These are phyloP conservation scores for Aphaenogaster ashmeadi DNA, from an alignment of 1,140 invertebrate species.

Conservation along the genomic window DNA sequence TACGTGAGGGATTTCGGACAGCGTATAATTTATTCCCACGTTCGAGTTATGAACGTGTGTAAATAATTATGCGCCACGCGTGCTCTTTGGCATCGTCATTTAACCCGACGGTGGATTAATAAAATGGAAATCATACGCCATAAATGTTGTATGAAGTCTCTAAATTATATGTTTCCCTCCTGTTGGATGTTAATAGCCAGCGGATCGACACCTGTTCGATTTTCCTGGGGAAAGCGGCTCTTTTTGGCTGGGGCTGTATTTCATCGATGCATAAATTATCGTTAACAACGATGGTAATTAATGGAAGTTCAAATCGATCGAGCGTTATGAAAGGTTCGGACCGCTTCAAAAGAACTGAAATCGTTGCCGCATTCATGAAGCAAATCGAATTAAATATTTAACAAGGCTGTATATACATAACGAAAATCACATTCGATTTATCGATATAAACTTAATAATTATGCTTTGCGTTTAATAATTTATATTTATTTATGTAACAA, in stretches of 20 bases:
- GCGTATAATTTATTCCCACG: constrained; percentile 49
- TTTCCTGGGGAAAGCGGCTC: constrained; percentile 27
- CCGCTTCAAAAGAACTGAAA: constrained; percentile 53
- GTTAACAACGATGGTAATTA: constrained; percentile 60
- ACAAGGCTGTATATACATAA: constrained; percentile 8
- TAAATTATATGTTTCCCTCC: constrained; percentile 56
- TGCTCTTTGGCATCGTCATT: constrained; percentile 59
- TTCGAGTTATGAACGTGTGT: constrained; percentile 30
- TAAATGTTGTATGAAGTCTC: constrained; percentile 53
- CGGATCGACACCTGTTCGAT: constrained; percentile 62
- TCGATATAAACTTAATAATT: constrained; percentile 41
- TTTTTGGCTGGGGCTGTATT: constrained; percentile 35
- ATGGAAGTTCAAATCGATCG: constrained; percentile 39
- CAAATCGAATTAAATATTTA: constrained; percentile 57
- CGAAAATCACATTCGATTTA: constrained; percentile 37
- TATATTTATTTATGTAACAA: constrained; percentile 25
- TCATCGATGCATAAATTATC: constrained; percentile 56
- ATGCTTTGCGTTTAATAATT: constrained; percentile 47
- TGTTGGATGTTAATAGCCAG: constrained; percentile 34
- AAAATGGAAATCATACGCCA: constrained; percentile 57
- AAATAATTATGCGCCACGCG: constrained; percentile 50
- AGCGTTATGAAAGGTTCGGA: constrained; percentile 24
- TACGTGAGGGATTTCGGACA: constrained; percentile 1
- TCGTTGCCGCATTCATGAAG: constrained; percentile 23
- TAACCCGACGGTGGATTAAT: constrained; percentile 51